These are phyloP conservation scores for Campoletis sonorensis DNA, from an alignment of 1,140 invertebrate species.

Conservation along the genomic window DNA sequence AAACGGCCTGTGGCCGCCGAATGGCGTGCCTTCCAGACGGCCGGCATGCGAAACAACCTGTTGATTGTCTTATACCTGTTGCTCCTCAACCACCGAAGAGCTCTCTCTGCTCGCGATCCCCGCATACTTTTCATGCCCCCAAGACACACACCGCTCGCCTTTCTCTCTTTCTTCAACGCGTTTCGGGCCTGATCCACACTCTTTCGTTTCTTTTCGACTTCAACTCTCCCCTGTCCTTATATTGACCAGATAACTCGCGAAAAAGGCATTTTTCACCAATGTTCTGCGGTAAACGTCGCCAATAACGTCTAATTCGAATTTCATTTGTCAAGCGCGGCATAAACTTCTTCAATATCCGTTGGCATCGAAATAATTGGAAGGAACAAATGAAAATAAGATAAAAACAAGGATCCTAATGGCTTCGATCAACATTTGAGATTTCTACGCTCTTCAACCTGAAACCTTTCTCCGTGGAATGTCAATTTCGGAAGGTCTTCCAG, in stretches of 20 bases:
- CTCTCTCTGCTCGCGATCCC: slow-evolving; percentile 55
- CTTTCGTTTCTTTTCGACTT: not conserved
- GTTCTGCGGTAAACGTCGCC: no score
- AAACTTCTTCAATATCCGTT: no score
- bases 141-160: slow-evolving; percentile 30
- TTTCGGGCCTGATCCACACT: slow-evolving; percentile 8
- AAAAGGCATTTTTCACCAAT: no score
- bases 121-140: slow-evolving; percentile 57
- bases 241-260: no score
- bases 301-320: no score
- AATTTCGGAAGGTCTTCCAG: not conserved
- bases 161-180: slow-evolving; percentile 49
- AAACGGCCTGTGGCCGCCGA: slow-evolving; percentile 49
- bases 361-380: no score
- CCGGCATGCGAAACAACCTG: slow-evolving; percentile 71
- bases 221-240: not conserved
- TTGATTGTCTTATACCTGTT: slow-evolving; percentile 73
- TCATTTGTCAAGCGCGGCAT: no score
- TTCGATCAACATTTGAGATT: not conserved
- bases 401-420: not conserved
- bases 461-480: not conserved
- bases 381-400: no score
- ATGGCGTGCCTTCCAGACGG: slow-evolving; percentile 62
- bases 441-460: not conserved
- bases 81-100: slow-evolving; percentile 54